phyloP scores from a whole-genome alignment of 2,888 invertebrate species.

The Pyrochroa serraticornis region DNA sequence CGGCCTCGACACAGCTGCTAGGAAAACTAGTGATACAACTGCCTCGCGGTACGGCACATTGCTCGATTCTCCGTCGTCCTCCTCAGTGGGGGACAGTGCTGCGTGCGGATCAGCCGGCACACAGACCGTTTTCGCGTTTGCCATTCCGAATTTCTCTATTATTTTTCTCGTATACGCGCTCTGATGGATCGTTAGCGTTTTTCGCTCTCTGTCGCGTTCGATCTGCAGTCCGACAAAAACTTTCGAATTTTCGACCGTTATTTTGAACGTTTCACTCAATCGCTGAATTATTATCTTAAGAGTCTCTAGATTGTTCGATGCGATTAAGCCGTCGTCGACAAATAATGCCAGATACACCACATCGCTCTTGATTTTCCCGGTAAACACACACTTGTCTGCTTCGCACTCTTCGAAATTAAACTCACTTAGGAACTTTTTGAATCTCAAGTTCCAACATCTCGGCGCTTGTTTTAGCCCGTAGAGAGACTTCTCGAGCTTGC shows the following conservation, averaged over 20 bases:
- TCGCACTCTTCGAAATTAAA: conserved; percentile 37
- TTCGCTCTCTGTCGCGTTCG: too few relatives aligned
- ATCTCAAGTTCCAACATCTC: conserved; percentile 45
- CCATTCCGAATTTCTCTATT: too few relatives aligned
- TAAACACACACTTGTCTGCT: conserved; percentile 45
- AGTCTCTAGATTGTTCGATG: neutral
- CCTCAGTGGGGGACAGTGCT: too few relatives aligned
- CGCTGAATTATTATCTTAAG: neutral
- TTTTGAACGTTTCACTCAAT: too few relatives aligned
- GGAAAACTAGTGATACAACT: conserved; percentile 35
- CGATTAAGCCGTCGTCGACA: conserved; percentile 46
- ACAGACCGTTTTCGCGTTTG: too few relatives aligned
- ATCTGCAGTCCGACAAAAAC: too few relatives aligned
- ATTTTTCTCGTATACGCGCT: too few relatives aligned
- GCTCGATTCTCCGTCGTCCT: neutral
- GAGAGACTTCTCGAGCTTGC: conserved; percentile 42
- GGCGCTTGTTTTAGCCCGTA: conserved; percentile 48
- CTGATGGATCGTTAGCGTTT: too few relatives aligned
- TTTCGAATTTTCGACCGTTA: too few relatives aligned
- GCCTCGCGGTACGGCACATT: conserved; percentile 34
- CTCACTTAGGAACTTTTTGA: conserved; percentile 38
- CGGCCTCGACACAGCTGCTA: conserved; percentile 32
- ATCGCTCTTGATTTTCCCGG: conserved; percentile 18
- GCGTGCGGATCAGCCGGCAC: neutral
- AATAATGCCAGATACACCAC: conserved; percentile 22